Evolutionary conservation across 1,140 invertebrate species (phyloP).

Genomic region (Phymastichus coffea): DNA sequence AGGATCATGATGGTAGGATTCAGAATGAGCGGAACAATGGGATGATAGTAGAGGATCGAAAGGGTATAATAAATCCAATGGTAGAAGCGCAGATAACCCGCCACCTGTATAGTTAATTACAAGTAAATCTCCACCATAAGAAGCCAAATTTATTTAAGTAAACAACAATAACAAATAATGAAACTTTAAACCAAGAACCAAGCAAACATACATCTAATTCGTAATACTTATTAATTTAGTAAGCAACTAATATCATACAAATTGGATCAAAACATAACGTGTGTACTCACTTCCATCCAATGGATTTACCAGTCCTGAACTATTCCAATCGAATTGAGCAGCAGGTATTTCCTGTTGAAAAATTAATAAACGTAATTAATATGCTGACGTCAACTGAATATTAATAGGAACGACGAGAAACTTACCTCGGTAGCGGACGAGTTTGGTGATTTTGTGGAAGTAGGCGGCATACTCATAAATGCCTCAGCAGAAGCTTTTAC

Average conservation of each 20-base stretch:
- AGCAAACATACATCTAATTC: not conserved
- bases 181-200: not conserved
- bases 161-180: not conserved
- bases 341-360: conserved; percentile 59
- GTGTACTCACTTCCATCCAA: conserved; percentile 64
- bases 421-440: conserved; percentile 42
- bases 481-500: conserved; percentile 59
- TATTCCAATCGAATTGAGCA: conserved; percentile 68
- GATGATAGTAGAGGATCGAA: conserved; percentile 56
- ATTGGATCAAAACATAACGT: too few relatives aligned
- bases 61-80: conserved; percentile 54
- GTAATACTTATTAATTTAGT: not conserved
- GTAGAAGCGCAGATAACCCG: conserved; percentile 55
- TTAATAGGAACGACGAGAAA: too few relatives aligned
- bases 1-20: conserved; percentile 55
- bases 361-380: too few relatives aligned
- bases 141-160: conserved; percentile 5
- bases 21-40: conserved; percentile 53
- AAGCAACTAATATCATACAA: not conserved
- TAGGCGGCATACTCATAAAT: conserved; percentile 29
- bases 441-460: conserved; percentile 40
- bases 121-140: conserved; percentile 9
- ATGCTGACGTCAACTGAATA: too few relatives aligned
- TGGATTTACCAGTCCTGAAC: conserved; percentile 65
- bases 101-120: conserved; percentile 44